Conservation (phyloP, 2,888 invertebrate species). For the Blastobasis lacticolella region DNA sequence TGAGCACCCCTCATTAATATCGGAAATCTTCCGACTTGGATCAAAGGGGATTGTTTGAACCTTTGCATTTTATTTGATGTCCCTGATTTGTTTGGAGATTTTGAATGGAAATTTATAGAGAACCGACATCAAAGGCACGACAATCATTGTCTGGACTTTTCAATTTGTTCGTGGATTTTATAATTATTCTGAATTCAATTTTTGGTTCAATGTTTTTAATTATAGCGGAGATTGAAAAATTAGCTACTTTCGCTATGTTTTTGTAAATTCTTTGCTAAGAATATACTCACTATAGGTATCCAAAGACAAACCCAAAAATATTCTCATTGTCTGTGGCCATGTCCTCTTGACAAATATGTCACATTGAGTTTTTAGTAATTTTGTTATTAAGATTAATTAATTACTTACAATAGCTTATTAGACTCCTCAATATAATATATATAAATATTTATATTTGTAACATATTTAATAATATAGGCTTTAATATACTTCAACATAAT, state of each 20-base stretch:
- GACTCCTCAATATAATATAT: not conserved
- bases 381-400: not conserved
- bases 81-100: slow-evolving; percentile 2
- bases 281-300: no score
- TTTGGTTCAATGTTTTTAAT: no score
- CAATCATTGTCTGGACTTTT: slow-evolving; percentile 1
- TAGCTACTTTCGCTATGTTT: no score
- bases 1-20: slow-evolving; percentile 7
- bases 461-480: not conserved
- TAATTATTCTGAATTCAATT: no score
- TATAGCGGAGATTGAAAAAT: no score
- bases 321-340: no score
- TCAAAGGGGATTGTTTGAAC: slow-evolving; percentile 8
- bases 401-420: not conserved
- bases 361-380: no score
- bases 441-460: not conserved
- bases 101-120: not conserved
- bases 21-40: slow-evolving; percentile 2
- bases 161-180: not conserved
- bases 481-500: not conserved
- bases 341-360: not conserved
- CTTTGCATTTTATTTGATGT: slow-evolving; percentile 6
- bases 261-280: no score
- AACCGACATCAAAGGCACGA: slow-evolving; percentile 2
- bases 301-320: no score